Evolutionary conservation across 92 coral and sea anemone genomes (phyloP), one percentile per base, ranked within the genome.

Genomic region (Zoanthus gigantus): DNA sequence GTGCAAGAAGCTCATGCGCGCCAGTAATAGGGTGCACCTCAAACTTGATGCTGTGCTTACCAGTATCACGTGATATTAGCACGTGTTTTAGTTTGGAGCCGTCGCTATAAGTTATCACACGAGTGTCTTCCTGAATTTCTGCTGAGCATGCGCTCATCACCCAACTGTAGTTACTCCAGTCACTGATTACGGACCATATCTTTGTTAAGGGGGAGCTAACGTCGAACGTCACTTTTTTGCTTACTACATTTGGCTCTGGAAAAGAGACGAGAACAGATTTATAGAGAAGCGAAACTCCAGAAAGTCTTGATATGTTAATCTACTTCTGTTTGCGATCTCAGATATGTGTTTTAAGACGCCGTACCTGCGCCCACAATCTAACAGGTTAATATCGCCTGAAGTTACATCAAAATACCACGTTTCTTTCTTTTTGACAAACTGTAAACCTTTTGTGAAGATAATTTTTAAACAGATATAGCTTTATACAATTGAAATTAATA

Each of bases 171-270:
- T 83, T 73, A 4, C 50, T 29, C 87, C 87, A 83, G 87, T 83
- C 79, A 45, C 87, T 47, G 42, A 83, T 83, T 56, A 83, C 87
- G n/a, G 66, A 32, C 87, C 87, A 83, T 34, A 83, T 83, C 46
- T 83, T 83, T 44, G 17, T 73, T 16, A 83, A 31, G 50, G 87
- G 87, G 42, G 87, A 79, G 9, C 18, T 72, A 65, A 83, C 79
- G 14, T 71, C 79, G 57, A 71, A 71, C 13, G 67, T 48, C 68
- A 71, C 87, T 69, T 83, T 79, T n/a, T 71, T 83, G 34, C 32
- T 83, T n/a, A 83, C 34, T 31, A 73, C 54, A 46, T 61, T 80
- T 44, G 85, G 61, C 15, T 63, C 85, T 80, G 15, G 67, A 60
- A 60, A 8, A 47, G 52, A 47, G 8, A 47, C 52, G 8, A 8